Conservation (phyloP, 2,888 invertebrate genomes). For the Carterocephalus palaemon region DNA sequence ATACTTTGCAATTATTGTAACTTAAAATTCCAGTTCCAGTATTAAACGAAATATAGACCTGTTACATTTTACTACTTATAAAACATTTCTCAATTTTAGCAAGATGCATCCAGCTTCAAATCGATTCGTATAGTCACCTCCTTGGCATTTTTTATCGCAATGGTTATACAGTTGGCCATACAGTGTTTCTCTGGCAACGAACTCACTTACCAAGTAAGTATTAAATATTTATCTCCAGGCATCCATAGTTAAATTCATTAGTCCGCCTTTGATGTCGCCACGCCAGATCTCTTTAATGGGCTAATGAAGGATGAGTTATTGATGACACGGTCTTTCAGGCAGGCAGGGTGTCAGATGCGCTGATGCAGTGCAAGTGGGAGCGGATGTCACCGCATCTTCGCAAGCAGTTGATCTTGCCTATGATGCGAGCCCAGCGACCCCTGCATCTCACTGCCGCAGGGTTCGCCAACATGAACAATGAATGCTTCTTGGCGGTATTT, state of each 20-base stretch:
- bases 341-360: slow-evolving; percentile 53
- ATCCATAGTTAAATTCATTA: background rate
- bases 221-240: slow-evolving; percentile 1
- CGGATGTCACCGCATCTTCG: slow-evolving; percentile 52
- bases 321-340: too few relatives aligned
- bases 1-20: too few relatives aligned
- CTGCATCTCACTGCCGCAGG: slow-evolving; percentile 67
- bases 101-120: slow-evolving; percentile 66
- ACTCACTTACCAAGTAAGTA: slow-evolving; percentile 59
- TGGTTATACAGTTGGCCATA: slow-evolving; percentile 66
- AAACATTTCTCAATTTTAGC: slow-evolving; percentile 38
- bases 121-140: slow-evolving; percentile 63
- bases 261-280: background rate
- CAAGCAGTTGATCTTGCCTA: slow-evolving; percentile 49
- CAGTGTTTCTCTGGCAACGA: slow-evolving; percentile 70
- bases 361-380: slow-evolving; percentile 67
- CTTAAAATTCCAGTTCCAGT: too few relatives aligned
- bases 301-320: too few relatives aligned
- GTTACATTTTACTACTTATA: too few relatives aligned
- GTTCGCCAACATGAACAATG: slow-evolving; percentile 67
- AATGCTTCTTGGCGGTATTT: slow-evolving; percentile 68
- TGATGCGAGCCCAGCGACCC: slow-evolving; percentile 67
- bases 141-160: slow-evolving; percentile 65
- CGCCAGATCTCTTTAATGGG: background rate
- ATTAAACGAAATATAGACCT: too few relatives aligned